Evolutionary conservation across 1,140 invertebrate species (phyloP).

Genomic region (Ceratina australensis): DNA sequence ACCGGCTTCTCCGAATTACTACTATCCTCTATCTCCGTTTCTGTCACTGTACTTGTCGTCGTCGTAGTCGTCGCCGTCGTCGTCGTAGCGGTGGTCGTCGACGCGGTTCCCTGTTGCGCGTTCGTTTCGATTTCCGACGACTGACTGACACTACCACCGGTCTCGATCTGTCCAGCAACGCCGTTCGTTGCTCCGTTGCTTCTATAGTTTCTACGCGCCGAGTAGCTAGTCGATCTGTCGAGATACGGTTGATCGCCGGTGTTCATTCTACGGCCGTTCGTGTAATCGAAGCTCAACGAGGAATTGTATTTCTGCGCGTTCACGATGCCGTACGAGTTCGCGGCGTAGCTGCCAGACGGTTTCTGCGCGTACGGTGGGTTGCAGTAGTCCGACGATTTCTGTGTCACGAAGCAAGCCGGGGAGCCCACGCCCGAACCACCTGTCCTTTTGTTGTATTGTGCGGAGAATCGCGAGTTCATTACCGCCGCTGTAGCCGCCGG

Average conservation of each 20-base stretch:
- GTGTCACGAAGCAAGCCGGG: conserved; percentile 55
- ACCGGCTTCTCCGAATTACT: conserved; percentile 46
- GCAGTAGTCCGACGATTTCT: conserved; percentile 50
- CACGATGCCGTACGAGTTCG: conserved; percentile 18
- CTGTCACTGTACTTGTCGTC: background rate
- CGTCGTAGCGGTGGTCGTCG: no score
- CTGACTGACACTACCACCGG: conserved; percentile 22
- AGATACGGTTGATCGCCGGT: conserved; percentile 39
- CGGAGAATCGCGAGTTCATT: conserved; percentile 52
- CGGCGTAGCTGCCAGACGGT: background rate
- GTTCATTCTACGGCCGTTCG: conserved; percentile 43
- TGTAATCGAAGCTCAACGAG: conserved; percentile 45
- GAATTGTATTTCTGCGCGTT: conserved; percentile 22
- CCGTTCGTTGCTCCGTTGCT: background rate
- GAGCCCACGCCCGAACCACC: conserved; percentile 50
- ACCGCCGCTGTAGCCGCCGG: conserved; percentile 32
- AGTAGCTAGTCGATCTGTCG: conserved; percentile 20
- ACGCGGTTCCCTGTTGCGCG: no score
- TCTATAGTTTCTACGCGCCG: conserved; percentile 26
- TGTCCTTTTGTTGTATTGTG: conserved; percentile 48
- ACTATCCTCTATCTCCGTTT: background rate
- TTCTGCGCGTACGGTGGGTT: conserved; percentile 37
- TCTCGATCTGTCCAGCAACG: conserved; percentile 27
- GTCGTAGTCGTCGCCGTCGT: no score
- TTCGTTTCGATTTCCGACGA: background rate